Base-by-base conservation (phyloP, 1,140 invertebrate genomes). In the Magallana ariakensis region DNA sequence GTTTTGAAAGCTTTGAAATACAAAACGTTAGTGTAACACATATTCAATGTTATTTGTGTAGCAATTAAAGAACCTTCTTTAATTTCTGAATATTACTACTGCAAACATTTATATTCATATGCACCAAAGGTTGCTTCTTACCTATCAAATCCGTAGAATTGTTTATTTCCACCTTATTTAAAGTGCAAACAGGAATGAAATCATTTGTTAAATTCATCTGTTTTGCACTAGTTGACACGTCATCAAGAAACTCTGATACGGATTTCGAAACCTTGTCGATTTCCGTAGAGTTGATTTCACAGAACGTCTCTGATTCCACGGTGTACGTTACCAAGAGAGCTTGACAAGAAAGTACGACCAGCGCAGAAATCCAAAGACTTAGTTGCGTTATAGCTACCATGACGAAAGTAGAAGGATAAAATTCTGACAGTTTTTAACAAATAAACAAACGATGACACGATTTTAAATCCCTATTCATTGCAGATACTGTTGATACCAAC, bases 391-490 rank as follows among this genome's bases (percentile, higher is more conserved):
- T 75, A 33, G 10, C 11, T 13, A 9, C 66, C 66, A 75, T 75
- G 11, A 26, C 33, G 10, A 13, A 8, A 75, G 33, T 11, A 19
- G 13, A 26, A 13, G 22, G 33, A 75, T 60, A n/a, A 60, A 26
- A 75, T 26, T 9, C 19, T n/a, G 9, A 75, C 9, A n/a, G 22
- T 75, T 75, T 75, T 33, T 33, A 5, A 75, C 66, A 75, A 33
- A 26, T 11, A 26, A 13, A 26, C 8, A 3, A 75, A 33, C 22
- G 26, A 26, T 75, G 7, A 26, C 22, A 26, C 19, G 33, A 75
- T 13, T 13, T 75, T 26, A 75, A 75, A 75, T 75, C 66, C 66
- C 66, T 26, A 13, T 75, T 75, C 66, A 70, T 19, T n/a, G 26
- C 62, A 75, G 66, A 75, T 46, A 46, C 33, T 46, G 33, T 46